These are phyloP conservation scores for Pteria penguin DNA, from an alignment of 2,888 invertebrate genomes.

Conservation along the genomic window DNA sequence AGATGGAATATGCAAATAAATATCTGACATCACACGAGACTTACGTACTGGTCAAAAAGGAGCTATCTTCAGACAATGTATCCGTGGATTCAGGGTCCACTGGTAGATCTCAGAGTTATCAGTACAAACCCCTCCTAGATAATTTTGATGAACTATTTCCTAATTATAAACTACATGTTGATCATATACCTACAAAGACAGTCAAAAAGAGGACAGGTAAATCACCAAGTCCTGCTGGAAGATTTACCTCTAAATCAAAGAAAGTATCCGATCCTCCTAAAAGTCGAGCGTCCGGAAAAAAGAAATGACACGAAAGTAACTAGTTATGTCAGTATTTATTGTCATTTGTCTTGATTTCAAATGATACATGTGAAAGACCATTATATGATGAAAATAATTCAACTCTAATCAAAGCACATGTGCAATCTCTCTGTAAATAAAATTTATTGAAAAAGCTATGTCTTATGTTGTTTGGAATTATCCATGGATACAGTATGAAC, in stretches of 20 bases:
- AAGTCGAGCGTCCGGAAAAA: constrained; percentile 26
- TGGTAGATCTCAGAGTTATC: constrained; percentile 60
- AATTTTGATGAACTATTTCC: constrained; percentile 74
- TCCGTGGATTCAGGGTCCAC: constrained; percentile 49
- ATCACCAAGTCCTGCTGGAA: constrained; percentile 76
- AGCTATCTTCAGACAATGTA: constrained; percentile 54
- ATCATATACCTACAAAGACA: constrained; percentile 62
- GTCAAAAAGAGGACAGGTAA: constrained; percentile 66
- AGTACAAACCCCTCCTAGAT: constrained; percentile 75
- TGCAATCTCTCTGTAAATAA: no score
- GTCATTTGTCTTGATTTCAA: no score
- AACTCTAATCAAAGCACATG: no score
- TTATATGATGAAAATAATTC: no score
- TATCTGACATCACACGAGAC: constrained; percentile 75
- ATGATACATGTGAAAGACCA: no score
- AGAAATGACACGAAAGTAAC: no score
- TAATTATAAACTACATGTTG: constrained; percentile 72
- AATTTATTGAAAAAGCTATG: no score
- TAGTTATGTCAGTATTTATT: no score
- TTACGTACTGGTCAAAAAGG: constrained; percentile 77
- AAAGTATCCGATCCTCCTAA: constrained; percentile 5
- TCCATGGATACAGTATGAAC: no score
- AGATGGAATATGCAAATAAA: constrained; percentile 75
- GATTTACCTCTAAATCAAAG: constrained; percentile 49
- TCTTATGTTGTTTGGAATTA: no score